Evolutionary conservation across 1,140 invertebrate species (phyloP).

Genomic region (Leptonema lineaticorne): DNA sequence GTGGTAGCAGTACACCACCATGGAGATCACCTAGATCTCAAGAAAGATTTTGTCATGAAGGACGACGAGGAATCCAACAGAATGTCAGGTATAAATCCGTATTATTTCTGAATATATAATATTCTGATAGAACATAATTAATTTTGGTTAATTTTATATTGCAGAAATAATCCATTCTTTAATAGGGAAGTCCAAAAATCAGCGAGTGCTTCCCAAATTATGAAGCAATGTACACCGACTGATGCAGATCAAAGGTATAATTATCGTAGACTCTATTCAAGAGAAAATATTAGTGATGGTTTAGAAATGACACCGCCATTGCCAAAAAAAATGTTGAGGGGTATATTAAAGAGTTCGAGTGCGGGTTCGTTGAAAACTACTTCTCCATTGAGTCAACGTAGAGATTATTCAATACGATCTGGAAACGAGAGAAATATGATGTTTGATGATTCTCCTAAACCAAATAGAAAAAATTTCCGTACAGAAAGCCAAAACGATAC

Average conservation of each 20-base stretch:
- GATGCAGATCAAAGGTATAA: not conserved
- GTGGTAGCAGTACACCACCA: slow-evolving; percentile 33
- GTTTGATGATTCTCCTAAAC: not conserved
- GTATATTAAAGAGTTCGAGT: slow-evolving; percentile 49
- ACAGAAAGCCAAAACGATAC: not conserved
- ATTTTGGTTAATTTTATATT: slow-evolving; percentile 20
- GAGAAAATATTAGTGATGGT: slow-evolving; percentile 43
- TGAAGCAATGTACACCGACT: slow-evolving; percentile 36
- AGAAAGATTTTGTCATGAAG: slow-evolving; percentile 39
- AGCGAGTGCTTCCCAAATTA: slow-evolving; percentile 56
- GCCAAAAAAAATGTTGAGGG: slow-evolving; percentile 49
- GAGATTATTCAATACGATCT: slow-evolving; percentile 16
- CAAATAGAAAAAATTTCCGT: not conserved
- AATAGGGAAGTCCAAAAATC: slow-evolving; percentile 60
- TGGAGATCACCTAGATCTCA: slow-evolving; percentile 40
- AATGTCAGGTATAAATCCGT: slow-evolving; percentile 18
- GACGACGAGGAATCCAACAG: slow-evolving; percentile 25
- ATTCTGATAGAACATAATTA: not conserved
- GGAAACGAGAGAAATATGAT: not conserved
- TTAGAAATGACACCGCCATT: slow-evolving; percentile 49
- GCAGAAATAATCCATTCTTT: slow-evolving; percentile 56
- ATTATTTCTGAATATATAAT: not conserved
- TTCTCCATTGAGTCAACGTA: slow-evolving; percentile 30
- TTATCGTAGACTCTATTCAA: slow-evolving; percentile 42
- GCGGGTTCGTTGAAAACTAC: slow-evolving; percentile 45